Conservation (phyloP, 2,113 vertebrate genomes). For the Heteronetta atricapilla region DNA sequence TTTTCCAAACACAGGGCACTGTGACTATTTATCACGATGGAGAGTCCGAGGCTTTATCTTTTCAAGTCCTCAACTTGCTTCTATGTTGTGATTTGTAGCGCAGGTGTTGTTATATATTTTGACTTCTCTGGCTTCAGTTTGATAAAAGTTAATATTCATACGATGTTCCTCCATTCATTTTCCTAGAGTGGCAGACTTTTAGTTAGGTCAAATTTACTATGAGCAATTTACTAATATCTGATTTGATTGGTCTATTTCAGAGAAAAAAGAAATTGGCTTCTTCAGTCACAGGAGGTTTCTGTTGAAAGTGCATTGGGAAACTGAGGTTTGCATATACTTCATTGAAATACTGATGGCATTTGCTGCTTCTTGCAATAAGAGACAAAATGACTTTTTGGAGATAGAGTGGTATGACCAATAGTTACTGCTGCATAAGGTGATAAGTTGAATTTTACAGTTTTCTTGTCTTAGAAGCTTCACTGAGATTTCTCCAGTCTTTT, state of each 20-base stretch:
- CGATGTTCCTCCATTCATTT: background rate
- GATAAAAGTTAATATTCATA: background rate
- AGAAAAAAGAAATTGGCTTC: background rate
- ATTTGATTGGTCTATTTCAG: background rate
- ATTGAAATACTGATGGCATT: background rate
- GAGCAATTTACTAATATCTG: background rate
- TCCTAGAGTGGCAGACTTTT: background rate
- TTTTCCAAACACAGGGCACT: background rate
- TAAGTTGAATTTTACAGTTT: background rate
- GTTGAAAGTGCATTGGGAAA: constrained; percentile 2
- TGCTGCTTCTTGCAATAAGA: background rate
- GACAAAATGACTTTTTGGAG: background rate
- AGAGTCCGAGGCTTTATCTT: background rate
- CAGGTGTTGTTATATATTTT: background rate
- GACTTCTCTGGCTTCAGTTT: background rate
- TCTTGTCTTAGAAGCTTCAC: background rate
- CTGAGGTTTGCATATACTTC: background rate
- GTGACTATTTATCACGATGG: background rate
- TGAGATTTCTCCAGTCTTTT: background rate
- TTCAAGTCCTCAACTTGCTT: background rate
- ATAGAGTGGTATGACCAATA: background rate
- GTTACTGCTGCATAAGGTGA: background rate
- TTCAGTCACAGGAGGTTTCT: background rate
- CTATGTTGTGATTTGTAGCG: background rate
- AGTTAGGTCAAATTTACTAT: background rate